A percentile compares a stretch with the other conserved stretches of the same genome.
These are phyloP conservation scores for Pygoscelis adeliae DNA, from an alignment of 2,113 vertebrate species.

Conservation along the genomic window DNA sequence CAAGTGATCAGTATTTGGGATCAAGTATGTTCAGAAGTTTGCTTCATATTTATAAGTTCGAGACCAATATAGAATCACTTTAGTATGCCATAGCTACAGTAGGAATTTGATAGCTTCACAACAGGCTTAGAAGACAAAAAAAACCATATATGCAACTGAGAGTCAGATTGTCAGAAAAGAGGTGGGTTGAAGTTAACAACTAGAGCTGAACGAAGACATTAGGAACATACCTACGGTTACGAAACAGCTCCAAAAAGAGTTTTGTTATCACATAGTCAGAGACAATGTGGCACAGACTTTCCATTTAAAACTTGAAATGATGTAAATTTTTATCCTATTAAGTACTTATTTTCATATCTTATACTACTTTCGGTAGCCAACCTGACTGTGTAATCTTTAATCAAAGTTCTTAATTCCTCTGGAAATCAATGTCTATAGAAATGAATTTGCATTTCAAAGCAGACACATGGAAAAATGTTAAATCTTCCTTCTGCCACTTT, in stretches of 20 bases:
- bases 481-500: not conserved
- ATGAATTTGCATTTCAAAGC: not conserved
- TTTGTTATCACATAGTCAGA: not conserved
- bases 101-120: not conserved
- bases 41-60: not conserved
- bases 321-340: not conserved
- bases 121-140: not conserved
- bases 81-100: not conserved
- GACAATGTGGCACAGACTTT: not conserved
- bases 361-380: not conserved
- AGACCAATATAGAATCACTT: not conserved
- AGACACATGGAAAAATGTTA: not conserved
- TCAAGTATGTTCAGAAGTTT: not conserved
- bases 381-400: not conserved
- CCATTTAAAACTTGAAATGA: not conserved
- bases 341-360: not conserved
- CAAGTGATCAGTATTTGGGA: not conserved
- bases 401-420: not conserved
- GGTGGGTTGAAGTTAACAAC: not conserved
- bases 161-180: not conserved
- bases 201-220: not conserved
- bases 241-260: not conserved
- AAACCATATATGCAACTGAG: not conserved
- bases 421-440: not conserved
- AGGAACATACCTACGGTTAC: not conserved